Conservation (phyloP, 2,888 invertebrate species). For the Phymatocera aterrima region DNA sequence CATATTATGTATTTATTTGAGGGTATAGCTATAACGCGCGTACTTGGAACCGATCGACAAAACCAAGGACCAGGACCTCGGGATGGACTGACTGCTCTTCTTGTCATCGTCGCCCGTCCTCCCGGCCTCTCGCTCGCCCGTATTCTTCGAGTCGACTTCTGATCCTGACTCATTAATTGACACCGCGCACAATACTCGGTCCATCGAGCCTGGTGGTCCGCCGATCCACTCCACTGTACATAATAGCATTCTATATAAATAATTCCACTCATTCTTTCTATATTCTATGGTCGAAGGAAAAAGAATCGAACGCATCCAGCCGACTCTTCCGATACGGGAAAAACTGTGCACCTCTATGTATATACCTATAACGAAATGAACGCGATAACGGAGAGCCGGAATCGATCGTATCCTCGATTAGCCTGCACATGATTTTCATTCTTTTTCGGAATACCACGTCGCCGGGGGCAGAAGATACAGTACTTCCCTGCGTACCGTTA, state of each 20-base stretch:
- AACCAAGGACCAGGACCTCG: constrained; percentile 64
- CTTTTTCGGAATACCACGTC: no score
- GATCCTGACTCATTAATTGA: constrained; percentile 72
- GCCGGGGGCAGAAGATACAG: no score
- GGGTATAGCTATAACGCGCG: constrained; percentile 63
- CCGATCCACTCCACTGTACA: constrained; percentile 28
- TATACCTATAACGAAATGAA: no score
- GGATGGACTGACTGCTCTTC: constrained; percentile 53
- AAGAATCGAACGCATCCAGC: no score
- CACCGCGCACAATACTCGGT: constrained; percentile 67
- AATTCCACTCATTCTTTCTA: constrained; percentile 46
- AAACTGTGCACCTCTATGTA: no score
- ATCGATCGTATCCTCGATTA: no score
- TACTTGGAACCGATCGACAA: constrained; percentile 72
- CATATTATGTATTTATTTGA: constrained; percentile 74
- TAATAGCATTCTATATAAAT: no score
- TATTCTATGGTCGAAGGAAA: no score
- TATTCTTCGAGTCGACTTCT: constrained; percentile 2
- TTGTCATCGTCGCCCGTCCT: constrained; percentile 50
- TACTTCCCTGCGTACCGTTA: no score
- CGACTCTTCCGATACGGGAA: no score
- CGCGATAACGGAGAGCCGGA: no score
- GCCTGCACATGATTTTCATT: no score
- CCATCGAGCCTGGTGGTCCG: constrained; percentile 72
- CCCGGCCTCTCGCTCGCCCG: constrained; percentile 34